phyloP scores from a whole-genome alignment of 2,113 vertebrate genomes.

The Chaetops frenatus region DNA sequence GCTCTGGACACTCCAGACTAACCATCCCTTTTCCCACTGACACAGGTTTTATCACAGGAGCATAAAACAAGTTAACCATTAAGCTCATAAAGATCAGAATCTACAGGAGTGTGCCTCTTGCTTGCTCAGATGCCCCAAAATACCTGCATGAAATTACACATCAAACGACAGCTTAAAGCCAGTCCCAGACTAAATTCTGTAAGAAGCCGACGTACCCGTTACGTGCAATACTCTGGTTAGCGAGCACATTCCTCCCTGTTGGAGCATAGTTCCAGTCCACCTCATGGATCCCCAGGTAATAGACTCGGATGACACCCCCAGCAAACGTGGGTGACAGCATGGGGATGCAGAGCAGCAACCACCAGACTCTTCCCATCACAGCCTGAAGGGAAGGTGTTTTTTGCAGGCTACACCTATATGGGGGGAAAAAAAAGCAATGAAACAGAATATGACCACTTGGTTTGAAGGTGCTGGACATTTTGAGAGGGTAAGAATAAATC shows the following conservation, averaged over 20 bases:
- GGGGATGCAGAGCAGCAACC: constrained; percentile 5
- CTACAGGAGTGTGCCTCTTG: not conserved
- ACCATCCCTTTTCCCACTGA: not conserved
- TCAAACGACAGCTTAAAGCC: not conserved
- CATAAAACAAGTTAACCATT: constrained; percentile 39
- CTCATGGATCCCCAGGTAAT: constrained; percentile 70
- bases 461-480: not conserved
- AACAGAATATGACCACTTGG: not conserved
- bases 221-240: not conserved
- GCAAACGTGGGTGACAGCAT: not conserved
- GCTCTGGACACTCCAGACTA: not conserved
- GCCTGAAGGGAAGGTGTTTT: not conserved
- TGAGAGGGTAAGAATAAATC: not conserved
- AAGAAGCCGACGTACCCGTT: constrained; percentile 39
- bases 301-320: constrained; percentile 49
- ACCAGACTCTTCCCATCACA: not conserved
- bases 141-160: not conserved
- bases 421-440: not conserved
- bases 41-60: not conserved
- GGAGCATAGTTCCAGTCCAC: constrained; percentile 74
- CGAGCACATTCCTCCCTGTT: constrained; percentile 44
- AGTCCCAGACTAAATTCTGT: not conserved
- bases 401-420: not conserved
- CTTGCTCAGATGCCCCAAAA: not conserved
- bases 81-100: constrained; percentile 2